Evolutionary conservation across 2,113 vertebrate genomes (phyloP).

Genomic region (Promerops cafer): DNA sequence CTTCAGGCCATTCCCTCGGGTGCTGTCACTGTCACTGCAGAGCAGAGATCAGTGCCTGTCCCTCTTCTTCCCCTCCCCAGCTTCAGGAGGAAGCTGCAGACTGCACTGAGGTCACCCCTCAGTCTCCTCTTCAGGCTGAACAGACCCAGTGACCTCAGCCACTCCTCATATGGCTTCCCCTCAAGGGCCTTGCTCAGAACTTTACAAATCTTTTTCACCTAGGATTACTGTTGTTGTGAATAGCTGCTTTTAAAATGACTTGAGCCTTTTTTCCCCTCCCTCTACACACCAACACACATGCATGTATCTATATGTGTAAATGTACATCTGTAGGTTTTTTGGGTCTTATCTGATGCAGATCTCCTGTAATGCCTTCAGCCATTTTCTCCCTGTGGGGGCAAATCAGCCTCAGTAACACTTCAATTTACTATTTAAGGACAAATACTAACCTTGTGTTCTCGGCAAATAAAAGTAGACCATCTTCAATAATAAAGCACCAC

Average conservation of each 20-base stretch:
- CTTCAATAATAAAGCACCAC: not conserved
- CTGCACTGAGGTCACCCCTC: not conserved
- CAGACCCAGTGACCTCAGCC: not conserved
- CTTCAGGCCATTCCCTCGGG: fast-evolving
- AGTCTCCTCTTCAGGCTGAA: not conserved
- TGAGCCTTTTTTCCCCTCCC: not conserved
- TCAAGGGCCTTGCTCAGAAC: not conserved
- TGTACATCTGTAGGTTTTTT: not conserved
- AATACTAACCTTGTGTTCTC: not conserved
- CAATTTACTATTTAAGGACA: not conserved
- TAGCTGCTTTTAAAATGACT: not conserved
- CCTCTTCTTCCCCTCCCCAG: fast-evolving
- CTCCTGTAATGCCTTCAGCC: not conserved
- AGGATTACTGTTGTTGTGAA: not conserved
- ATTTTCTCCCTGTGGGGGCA: not conserved
- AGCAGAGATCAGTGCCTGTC: not conserved
- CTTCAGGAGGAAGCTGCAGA: fast-evolving
- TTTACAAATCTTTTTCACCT: not conserved
- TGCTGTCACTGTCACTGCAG: not conserved
- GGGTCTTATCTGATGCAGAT: not conserved
- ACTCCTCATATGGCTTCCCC: not conserved
- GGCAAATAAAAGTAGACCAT: not conserved
- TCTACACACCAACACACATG: not conserved
- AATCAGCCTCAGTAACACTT: not conserved
- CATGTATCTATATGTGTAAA: too few relatives aligned